Evolutionary conservation across 1,140 invertebrate species (phyloP), one percentile per base, ranked within the genome.

Genomic region (Bilobella aurantiaca): DNA sequence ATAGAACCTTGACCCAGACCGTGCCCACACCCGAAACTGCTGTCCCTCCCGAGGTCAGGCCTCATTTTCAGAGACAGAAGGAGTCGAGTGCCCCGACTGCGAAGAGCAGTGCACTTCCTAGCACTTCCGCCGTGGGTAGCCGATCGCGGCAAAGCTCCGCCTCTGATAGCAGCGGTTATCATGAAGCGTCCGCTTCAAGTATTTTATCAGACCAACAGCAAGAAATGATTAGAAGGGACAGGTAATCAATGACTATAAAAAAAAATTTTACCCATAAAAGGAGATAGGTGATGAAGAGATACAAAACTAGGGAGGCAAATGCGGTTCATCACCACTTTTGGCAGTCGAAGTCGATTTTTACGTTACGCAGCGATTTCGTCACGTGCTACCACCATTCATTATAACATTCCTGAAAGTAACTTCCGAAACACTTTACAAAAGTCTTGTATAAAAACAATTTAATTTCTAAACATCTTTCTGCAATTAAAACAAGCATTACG

Each of bases 81-180:
- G 3, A 12, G 32, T 42, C 28, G 58, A 14, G 23, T 42, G 27
- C 58, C 58, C 14, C 8, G 28, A 12, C 64, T 58, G 3, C 62
- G 62, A 18, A 62, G 37, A n/a, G 34, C 23, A 46, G 37, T 42
- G 8, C 37, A 42, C n/a, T 8, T 42, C 49, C 49, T 5, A 23
- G 49, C 49, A 5, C 49, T 5, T 53, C 21, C 3, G 12, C 59
- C 21, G 8, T 66, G 12, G 82, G 83, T 46, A 82, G 80, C 74
- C 86, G 87, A 78, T 87, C 85, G 3, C 79, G 86, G 62, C 87
- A 87, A 71, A 87, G 85, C 75, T 87, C 85, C 5, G 49, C 49
- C 23, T 53, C 49, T 69, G 86, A 88, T 75, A 87, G 86, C 68
- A 87, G 85, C 62, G 87, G 86, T 1, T 88, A 87, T 74, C 86